A percentile compares a stretch with the other conserved stretches of the same genome.
Evolutionary conservation across 2,113 vertebrate genomes (phyloP).

Genomic region (Protomyctophum bolini): DNA sequence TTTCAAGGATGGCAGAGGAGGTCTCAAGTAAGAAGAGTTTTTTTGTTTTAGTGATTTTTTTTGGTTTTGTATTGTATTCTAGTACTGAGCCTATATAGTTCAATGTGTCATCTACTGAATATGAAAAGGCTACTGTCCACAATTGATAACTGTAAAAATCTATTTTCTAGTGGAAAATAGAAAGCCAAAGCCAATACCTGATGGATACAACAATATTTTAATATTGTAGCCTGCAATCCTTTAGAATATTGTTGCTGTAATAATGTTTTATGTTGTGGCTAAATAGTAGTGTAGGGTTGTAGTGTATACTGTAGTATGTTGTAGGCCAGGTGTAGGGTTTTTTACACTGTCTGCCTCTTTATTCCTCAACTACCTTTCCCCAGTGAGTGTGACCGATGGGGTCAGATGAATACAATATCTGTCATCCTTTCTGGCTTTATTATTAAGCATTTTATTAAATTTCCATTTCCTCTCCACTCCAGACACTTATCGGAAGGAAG

Average conservation of each 20-base stretch:
- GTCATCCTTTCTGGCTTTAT: conserved; percentile 29
- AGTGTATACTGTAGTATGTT: no score
- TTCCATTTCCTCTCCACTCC: conserved; percentile 17
- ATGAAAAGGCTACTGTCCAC: neutral
- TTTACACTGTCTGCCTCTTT: conserved; percentile 1
- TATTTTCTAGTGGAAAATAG: no score
- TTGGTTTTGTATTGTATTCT: neutral
- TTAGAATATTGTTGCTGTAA: no score
- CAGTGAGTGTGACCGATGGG: conserved; percentile 24
- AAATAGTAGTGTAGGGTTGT: no score
- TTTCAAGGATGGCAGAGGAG: conserved; percentile 2
- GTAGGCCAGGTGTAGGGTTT: no score
- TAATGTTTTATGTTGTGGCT: no score
- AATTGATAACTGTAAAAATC: neutral
- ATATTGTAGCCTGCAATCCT: no score
- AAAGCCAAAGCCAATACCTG: no score
- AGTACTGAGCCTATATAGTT: neutral
- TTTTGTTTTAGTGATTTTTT: no score
- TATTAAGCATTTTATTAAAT: no score
- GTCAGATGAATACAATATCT: conserved; percentile 47
- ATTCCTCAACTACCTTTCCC: conserved; percentile 22
- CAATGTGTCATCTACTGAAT: neutral
- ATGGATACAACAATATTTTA: no score
- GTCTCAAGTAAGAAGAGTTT: conserved; percentile 10
- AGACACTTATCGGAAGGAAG: conserved; percentile 62